Base-by-base conservation (phyloP, 2,113 vertebrate species). In the Egretta garzetta region DNA sequence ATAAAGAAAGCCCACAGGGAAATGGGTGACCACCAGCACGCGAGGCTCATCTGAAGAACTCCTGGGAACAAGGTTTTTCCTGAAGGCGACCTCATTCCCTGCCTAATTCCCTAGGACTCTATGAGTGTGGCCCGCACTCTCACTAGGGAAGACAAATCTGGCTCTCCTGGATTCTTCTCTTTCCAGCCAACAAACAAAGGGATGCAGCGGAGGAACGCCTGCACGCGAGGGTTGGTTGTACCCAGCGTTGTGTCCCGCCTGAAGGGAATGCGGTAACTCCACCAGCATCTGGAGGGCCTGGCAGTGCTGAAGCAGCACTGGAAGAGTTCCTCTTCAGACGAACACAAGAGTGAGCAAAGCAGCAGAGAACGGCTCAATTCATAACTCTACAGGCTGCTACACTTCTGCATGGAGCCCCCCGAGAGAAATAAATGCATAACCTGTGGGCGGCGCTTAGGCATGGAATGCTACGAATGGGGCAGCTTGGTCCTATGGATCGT, bases 381-480 rank as follows among this genome's bases (percentile, higher is more conserved):
- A 39, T 26, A 16, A 7, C 53, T 41, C 10, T 16, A 11, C 33
- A 39, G 45, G 59, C 37, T 62, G 32, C 35, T 7, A 2, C 23
- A 17, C 30, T 26, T 43, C 56, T 50, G 35, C 11, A 11, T 4
- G 64, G 63, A 76, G 33, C 14, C 35, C 52, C 58, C 79, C 19
- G 58, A 47, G 79, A 64, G 41, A 33, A 55, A 26, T 4, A 32
- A 60, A 27, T 17, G 39, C 39, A 21, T 56, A 55, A 58, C 15
- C 16, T 22, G 17, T 0, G 14, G 80, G 47, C 55, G 49, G 55
- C 1, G 1, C 35, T 19, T 32, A 9, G 2, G 32, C 16, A 5
- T 2, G 8, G 52, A 37, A 35, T 19, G 32, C 37, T 37, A 4
- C 32, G 15, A 4, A 24, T 2, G 26, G 4, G 43, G 73, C 52